Evolutionary conservation across 2,797 vertebrate species (phyloP).

Genomic region (Orientallactaga sibirica): DNA sequence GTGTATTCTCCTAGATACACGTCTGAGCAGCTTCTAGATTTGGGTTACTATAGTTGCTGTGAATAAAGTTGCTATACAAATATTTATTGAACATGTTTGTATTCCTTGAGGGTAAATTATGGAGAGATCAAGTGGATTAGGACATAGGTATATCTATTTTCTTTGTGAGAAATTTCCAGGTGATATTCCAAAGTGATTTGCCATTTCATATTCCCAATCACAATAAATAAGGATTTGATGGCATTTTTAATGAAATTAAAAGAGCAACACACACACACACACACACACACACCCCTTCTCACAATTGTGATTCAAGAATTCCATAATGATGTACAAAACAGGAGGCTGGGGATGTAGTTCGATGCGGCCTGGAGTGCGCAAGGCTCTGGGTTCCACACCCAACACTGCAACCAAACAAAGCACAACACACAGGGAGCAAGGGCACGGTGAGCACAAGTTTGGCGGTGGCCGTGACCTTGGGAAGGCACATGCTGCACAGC

Average conservation of each 20-base stretch:
- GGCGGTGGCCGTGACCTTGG: neutral
- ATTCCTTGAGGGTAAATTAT: constrained; percentile 50
- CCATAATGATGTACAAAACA: neutral
- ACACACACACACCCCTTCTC: too few relatives aligned
- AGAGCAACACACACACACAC: neutral
- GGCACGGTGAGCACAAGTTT: neutral
- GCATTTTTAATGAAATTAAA: constrained; percentile 41
- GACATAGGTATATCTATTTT: neutral
- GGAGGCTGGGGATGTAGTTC: neutral
- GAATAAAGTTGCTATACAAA: constrained; percentile 27
- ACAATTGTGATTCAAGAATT: neutral
- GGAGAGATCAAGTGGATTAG: neutral
- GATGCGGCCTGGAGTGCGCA: neutral
- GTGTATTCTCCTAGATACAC: neutral
- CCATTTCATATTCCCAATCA: neutral
- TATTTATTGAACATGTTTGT: constrained; percentile 39
- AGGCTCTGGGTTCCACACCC: neutral
- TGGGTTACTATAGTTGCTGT: neutral
- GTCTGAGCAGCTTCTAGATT: neutral
- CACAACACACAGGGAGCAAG: neutral
- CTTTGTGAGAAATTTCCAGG: constrained; percentile 35
- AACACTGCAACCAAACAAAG: neutral
- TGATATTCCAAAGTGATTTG: constrained; percentile 6
- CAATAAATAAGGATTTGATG: neutral
- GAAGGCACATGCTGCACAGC: fast-evolving